Percentiles rank a stretch among this genome's conserved stretches.
These are phyloP conservation scores for Rhinophrynus dorsalis DNA, from an alignment of 2,797 vertebrate genomes.

Conservation along the genomic window DNA sequence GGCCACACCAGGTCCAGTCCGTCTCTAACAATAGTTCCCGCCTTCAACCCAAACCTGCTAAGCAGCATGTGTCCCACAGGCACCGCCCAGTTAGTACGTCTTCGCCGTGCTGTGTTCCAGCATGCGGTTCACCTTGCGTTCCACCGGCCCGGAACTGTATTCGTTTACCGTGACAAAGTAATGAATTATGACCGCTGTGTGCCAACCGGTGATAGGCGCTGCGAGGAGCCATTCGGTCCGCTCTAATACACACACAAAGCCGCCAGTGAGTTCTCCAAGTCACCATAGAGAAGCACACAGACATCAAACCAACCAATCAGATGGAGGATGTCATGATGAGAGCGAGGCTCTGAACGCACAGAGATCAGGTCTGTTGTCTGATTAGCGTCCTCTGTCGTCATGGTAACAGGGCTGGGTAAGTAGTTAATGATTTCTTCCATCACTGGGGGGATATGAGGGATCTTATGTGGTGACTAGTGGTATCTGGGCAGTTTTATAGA, in stretches of 20 bases:
- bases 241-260: not conserved
- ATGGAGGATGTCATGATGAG: not conserved
- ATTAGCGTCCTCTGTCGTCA: not conserved
- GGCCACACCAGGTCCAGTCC: not conserved
- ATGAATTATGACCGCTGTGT: too few relatives aligned
- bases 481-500: too few relatives aligned
- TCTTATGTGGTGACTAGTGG: too few relatives aligned
- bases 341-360: not conserved
- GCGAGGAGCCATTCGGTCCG: too few relatives aligned
- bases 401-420: constrained; percentile 12
- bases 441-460: too few relatives aligned
- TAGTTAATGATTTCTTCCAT: not conserved
- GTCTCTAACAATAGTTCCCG: constrained; percentile 2
- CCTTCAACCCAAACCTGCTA: not conserved
- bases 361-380: not conserved
- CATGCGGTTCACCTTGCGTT: not conserved
- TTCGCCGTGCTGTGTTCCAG: not conserved
- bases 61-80: not conserved
- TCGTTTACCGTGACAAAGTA: too few relatives aligned
- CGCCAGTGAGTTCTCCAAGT: not conserved
- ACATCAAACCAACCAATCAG: not conserved
- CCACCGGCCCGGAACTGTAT: not conserved
- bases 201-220: too few relatives aligned
- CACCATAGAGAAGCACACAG: not conserved
- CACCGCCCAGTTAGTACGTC: not conserved